Evolutionary conservation across 2,113 vertebrate genomes (phyloP).

Genomic region (Prolemur simus): DNA sequence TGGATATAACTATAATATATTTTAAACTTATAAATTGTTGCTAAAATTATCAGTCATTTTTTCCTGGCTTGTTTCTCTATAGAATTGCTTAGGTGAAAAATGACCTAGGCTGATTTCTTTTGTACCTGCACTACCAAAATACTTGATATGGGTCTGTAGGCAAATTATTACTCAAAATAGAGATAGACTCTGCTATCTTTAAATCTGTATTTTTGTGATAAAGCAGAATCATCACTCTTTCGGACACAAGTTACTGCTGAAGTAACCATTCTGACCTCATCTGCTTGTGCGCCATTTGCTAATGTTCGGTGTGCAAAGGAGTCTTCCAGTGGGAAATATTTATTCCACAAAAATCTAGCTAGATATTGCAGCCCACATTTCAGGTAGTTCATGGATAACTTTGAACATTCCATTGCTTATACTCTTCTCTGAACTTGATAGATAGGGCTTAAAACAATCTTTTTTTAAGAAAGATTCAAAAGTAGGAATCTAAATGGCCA

Average conservation of each 20-base stretch:
- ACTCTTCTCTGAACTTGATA: not conserved
- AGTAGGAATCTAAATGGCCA: not conserved
- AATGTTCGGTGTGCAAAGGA: not conserved
- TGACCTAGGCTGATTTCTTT: not conserved
- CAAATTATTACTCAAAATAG: conserved; percentile 1
- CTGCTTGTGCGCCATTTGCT: not conserved
- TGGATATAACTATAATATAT: not conserved
- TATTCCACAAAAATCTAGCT: not conserved
- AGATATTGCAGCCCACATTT: not conserved
- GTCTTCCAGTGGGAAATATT: not conserved
- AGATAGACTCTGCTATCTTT: not conserved
- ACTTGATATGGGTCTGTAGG: not conserved
- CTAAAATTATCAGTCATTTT: not conserved
- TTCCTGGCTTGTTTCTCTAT: not conserved
- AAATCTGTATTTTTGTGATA: conserved; percentile 7
- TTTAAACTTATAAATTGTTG: not conserved
- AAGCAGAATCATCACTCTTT: not conserved
- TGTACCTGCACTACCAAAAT: not conserved
- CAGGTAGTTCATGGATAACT: not conserved
- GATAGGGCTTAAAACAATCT: not conserved
- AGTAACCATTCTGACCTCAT: not conserved
- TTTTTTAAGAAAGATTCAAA: not conserved
- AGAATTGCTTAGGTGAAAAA: not conserved
- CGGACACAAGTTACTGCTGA: not conserved
- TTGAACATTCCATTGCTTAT: not conserved